These are phyloP conservation scores for Nebria brevicollis DNA, from an alignment of 2,888 invertebrate species.

Conservation along the genomic window DNA sequence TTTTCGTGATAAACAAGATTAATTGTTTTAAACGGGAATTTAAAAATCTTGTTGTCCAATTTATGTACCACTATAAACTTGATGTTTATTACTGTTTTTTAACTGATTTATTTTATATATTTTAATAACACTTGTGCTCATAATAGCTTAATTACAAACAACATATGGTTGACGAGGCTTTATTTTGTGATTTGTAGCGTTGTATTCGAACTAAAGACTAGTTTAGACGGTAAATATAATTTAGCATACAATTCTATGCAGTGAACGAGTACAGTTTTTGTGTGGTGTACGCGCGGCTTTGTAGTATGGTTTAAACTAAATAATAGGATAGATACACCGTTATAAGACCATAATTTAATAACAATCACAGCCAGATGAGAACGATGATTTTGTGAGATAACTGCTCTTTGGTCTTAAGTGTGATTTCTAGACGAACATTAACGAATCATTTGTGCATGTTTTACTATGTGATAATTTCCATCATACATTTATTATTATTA, in stretches of 20 bases:
- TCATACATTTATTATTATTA: neutral
- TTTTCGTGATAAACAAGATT: neutral
- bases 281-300: conserved; percentile 1
- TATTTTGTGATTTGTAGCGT: neutral
- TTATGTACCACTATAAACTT: too few species aligned
- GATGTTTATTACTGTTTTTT: neutral
- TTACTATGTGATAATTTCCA: neutral
- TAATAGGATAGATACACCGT: conserved; percentile 6
- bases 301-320: conserved; percentile 3
- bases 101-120: neutral
- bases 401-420: conserved; percentile 21
- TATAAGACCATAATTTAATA: conserved; percentile 12
- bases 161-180: neutral
- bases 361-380: neutral
- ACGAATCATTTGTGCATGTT: neutral
- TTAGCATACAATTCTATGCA: neutral
- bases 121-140: neutral
- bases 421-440: neutral
- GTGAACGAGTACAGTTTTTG: neutral
- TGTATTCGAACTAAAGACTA: neutral
- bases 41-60: too few species aligned
- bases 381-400: neutral
- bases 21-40: neutral
- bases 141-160: neutral
- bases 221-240: neutral